Evolutionary conservation across 2,888 invertebrate species (phyloP).

Genomic region (Frankliniella intonsa): DNA sequence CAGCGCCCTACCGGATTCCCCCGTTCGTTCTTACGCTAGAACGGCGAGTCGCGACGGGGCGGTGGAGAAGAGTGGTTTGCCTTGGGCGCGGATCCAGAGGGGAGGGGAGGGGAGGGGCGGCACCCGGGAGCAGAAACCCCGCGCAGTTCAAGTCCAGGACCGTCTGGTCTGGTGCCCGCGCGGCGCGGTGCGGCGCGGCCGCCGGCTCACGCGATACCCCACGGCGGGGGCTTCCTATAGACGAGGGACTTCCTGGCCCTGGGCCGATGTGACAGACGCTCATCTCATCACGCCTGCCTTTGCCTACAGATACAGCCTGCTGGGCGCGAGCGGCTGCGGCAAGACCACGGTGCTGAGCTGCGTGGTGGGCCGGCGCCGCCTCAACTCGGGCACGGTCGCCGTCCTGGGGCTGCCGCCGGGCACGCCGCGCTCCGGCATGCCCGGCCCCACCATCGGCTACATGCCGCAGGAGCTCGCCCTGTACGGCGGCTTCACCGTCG

Average conservation of each 20-base stretch:
- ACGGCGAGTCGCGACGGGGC: not conserved
- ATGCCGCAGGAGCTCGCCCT: slow-evolving; percentile 41
- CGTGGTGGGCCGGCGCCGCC: slow-evolving; percentile 17
- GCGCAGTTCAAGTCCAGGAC: slow-evolving; percentile 23
- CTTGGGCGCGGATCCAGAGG: not conserved
- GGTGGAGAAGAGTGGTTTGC: not conserved
- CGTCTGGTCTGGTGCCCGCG: not conserved
- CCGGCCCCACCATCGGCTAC: slow-evolving; percentile 18
- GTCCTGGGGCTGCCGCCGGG: not conserved
- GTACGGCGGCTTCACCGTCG: slow-evolving; percentile 42
- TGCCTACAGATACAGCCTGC: slow-evolving; percentile 5
- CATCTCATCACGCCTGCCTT: not conserved
- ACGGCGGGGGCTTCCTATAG: too few relatives aligned
- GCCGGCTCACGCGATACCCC: too few relatives aligned
- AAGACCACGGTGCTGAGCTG: slow-evolving; percentile 24
- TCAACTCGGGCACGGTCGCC: not conserved
- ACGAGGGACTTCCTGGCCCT: too few relatives aligned
- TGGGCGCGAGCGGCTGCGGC: slow-evolving; percentile 14
- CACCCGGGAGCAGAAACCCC: not conserved
- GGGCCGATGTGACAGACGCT: too few relatives aligned
- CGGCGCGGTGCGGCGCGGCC: too few relatives aligned
- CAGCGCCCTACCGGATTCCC: not conserved
- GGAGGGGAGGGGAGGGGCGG: not conserved
- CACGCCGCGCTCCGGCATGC: slow-evolving; percentile 6
- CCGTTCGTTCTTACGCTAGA: too few relatives aligned